phyloP scores from a whole-genome alignment of 2,888 invertebrate genomes.

The Tridacna crocea region DNA sequence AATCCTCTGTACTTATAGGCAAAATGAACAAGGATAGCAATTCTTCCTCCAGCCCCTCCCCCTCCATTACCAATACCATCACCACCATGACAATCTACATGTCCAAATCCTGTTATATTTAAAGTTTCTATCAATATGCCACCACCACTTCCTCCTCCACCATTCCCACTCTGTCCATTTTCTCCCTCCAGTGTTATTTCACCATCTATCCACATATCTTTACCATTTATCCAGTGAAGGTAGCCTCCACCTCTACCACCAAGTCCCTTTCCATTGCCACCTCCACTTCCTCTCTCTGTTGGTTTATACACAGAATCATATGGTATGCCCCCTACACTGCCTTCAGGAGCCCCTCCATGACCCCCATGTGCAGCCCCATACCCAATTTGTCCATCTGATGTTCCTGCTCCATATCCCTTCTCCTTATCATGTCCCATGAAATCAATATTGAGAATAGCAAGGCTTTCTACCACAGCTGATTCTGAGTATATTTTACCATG shows the following conservation, averaged over 20 bases:
- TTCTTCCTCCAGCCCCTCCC: slow-evolving; percentile 74
- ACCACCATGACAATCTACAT: slow-evolving; percentile 72
- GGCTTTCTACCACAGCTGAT: slow-evolving; percentile 70
- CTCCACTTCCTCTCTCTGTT: slow-evolving; percentile 69
- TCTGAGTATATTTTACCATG: slow-evolving; percentile 67
- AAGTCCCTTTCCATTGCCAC: slow-evolving; percentile 69
- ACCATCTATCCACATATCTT: slow-evolving; percentile 71
- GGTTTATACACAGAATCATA: slow-evolving; percentile 75
- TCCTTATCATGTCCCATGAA: slow-evolving; percentile 63
- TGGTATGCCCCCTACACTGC: slow-evolving; percentile 66
- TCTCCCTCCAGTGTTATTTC: slow-evolving; percentile 67
- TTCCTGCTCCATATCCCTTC: slow-evolving; percentile 65
- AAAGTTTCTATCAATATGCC: slow-evolving; percentile 70
- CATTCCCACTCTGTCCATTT: slow-evolving; percentile 61
- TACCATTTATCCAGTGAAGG: slow-evolving; percentile 70
- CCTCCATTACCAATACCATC: slow-evolving; percentile 64
- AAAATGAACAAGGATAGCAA: slow-evolving; percentile 68
- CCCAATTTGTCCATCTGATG: slow-evolving; percentile 51
- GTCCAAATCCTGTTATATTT: slow-evolving; percentile 75
- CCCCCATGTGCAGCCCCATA: slow-evolving; percentile 76
- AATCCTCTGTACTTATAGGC: slow-evolving; percentile 68
- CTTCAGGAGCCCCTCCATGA: slow-evolving; percentile 72
- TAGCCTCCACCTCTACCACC: slow-evolving; percentile 76
- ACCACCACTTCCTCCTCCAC: slow-evolving; percentile 77
- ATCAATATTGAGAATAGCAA: slow-evolving; percentile 66